Conservation (phyloP, 2,797 vertebrate species). For the Takifugu rubripes region DNA sequence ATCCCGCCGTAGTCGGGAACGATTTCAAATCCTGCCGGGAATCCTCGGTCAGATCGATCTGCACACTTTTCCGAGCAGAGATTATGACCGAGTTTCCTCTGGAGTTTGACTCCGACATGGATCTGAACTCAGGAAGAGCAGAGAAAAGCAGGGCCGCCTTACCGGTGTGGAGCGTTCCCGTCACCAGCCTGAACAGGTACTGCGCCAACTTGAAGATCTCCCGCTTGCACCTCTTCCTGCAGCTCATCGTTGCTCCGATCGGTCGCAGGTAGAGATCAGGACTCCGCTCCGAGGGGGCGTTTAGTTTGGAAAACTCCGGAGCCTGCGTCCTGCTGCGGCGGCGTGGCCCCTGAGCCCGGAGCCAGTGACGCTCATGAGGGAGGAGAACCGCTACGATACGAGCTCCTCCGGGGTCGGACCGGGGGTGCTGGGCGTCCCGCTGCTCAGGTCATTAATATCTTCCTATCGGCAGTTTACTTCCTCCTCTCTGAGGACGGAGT, state of each 20-base stretch:
- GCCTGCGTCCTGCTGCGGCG: conserved; percentile 63
- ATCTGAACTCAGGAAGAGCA: neutral
- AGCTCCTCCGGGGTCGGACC: conserved; percentile 42
- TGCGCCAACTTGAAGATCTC: conserved; percentile 96
- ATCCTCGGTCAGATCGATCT: too few relatives aligned
- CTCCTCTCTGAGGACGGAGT: conserved; percentile 35
- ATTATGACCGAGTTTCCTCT: too few relatives aligned
- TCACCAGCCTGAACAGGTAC: conserved; percentile 93
- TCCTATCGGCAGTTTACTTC: conserved; percentile 61
- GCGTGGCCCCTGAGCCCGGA: conserved; percentile 40
- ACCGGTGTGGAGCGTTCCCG: conserved; percentile 93
- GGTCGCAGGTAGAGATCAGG: too few relatives aligned
- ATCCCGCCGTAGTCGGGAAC: too few relatives aligned
- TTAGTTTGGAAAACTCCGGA: conserved; percentile 39
- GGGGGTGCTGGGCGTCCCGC: conserved; percentile 45
- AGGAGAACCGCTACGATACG: conserved; percentile 35
- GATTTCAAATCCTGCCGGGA: too few relatives aligned
- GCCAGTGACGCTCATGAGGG: conserved; percentile 54
- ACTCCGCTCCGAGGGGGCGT: neutral
- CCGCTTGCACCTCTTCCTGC: conserved; percentile 94
- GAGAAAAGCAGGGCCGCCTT: conserved; percentile 57
- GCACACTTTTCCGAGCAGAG: too few relatives aligned
- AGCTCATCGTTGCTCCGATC: conserved; percentile 85
- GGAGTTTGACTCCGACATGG: neutral
- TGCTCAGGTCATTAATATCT: conserved; percentile 71